Percentiles rank a stretch among this genome's conserved stretches.
phyloP scores from a whole-genome alignment of 1,140 invertebrate genomes.

The Zaprionus gabonicus region DNA sequence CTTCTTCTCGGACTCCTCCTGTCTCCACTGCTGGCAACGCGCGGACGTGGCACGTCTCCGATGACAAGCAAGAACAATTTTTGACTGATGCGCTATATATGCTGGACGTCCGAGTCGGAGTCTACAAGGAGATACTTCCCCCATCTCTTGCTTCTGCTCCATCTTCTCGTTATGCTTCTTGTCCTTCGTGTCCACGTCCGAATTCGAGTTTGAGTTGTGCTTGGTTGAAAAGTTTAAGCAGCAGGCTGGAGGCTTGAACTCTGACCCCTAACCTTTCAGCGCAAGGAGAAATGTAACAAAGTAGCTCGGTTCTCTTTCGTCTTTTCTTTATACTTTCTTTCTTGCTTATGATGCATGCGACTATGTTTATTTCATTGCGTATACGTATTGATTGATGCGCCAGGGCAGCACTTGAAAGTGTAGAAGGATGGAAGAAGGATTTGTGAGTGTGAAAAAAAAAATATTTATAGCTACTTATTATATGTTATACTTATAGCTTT shows the following conservation, averaged over 20 bases:
- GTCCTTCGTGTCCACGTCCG: constrained; percentile 33
- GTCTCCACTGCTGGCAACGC: constrained; percentile 1
- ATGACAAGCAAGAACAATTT: constrained; percentile 79
- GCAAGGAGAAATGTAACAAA: constrained; percentile 4
- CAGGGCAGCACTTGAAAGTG: neutral
- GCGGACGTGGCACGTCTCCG: constrained; percentile 72
- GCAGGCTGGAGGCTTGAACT: constrained; percentile 64
- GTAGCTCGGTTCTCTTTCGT: constrained; percentile 27
- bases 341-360: constrained; percentile 17
- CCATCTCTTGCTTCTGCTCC: neutral
- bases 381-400: constrained; percentile 70
- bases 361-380: constrained; percentile 73
- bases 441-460: neutral
- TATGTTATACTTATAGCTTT: too few relatives aligned
- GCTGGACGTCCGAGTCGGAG: constrained; percentile 49
- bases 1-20: neutral
- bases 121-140: neutral
- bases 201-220: constrained; percentile 34
- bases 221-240: constrained; percentile 58
- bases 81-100: constrained; percentile 79
- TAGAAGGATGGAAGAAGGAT: neutral
- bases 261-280: constrained; percentile 20
- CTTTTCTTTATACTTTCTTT: constrained; percentile 9
- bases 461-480: neutral
- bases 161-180: constrained; percentile 16